A percentile compares a stretch with the other conserved stretches of the same genome.
Evolutionary conservation across 92 coral and sea anemone genomes (phyloP).

Genomic region (Palythoa heliodiscus): DNA sequence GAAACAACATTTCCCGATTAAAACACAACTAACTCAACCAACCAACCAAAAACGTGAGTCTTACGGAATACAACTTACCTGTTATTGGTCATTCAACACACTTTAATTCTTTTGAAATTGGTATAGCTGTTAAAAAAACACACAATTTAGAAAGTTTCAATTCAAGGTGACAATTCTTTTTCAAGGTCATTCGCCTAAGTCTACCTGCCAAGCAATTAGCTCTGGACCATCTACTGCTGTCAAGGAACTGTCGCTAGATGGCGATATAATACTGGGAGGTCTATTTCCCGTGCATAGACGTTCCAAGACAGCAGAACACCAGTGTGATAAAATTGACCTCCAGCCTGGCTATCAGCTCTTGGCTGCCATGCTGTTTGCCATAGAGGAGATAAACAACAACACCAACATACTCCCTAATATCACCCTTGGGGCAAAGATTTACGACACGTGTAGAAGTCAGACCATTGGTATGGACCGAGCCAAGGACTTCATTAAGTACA

Average conservation of each 20-base stretch:
- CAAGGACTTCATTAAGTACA: conserved; percentile 81
- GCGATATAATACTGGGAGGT: conserved; percentile 86
- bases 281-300: conserved; percentile 85
- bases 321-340: conserved; percentile 77
- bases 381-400: conserved; percentile 75
- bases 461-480: conserved; percentile 90
- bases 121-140: no score
- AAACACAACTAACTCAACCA: no score
- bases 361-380: conserved; percentile 50
- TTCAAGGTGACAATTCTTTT: no score
- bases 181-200: no score
- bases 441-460: conserved; percentile 57
- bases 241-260: conserved; percentile 33
- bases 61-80: no score
- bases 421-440: conserved; percentile 81
- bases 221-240: no score
- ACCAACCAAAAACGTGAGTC: no score
- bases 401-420: conserved; percentile 75
- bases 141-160: no score
- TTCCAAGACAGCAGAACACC: conserved; percentile 74
- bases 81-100: no score
- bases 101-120: no score
- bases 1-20: no score
- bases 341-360: conserved; percentile 94
- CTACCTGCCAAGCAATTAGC: no score